phyloP scores from a whole-genome alignment of 2,888 invertebrate genomes.

The Octonoba sinensis region DNA sequence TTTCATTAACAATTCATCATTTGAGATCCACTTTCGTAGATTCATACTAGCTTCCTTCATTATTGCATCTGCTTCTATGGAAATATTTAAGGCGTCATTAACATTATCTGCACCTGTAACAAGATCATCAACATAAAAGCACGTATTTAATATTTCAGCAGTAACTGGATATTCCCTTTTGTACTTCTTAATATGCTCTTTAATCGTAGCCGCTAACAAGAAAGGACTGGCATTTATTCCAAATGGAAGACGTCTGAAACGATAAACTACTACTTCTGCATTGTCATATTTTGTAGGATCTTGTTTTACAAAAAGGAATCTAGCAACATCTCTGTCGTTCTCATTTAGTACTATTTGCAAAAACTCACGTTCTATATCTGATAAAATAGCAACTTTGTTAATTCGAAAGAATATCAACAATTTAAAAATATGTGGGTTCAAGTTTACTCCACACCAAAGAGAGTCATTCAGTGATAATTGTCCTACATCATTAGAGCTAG shows the following conservation, averaged over 20 bases:
- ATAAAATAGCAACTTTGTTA: too few relatives aligned
- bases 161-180: not conserved
- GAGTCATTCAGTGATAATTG: slow-evolving; percentile 2
- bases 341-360: too few relatives aligned
- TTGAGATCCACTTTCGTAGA: too few relatives aligned
- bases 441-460: slow-evolving; percentile 3
- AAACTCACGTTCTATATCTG: too few relatives aligned
- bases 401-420: too few relatives aligned
- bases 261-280: not conserved
- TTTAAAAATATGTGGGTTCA: not conserved
- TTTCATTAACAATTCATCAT: too few relatives aligned
- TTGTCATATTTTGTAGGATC: not conserved
- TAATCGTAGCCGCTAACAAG: slow-evolving; percentile 9
- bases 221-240: too few relatives aligned
- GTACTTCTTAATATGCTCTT: slow-evolving; percentile 2
- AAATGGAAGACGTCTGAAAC: too few relatives aligned
- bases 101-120: not conserved
- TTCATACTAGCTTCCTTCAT: too few relatives aligned
- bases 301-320: not conserved
- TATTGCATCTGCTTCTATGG: not conserved
- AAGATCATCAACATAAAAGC: slow-evolving; percentile 6
- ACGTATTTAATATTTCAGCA: not conserved
- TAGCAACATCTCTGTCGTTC: not conserved
- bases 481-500: not conserved
- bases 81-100: slow-evolving; percentile 3